Base-by-base conservation (phyloP, 2,113 vertebrate species). In the Aldabrachelys gigantea region DNA sequence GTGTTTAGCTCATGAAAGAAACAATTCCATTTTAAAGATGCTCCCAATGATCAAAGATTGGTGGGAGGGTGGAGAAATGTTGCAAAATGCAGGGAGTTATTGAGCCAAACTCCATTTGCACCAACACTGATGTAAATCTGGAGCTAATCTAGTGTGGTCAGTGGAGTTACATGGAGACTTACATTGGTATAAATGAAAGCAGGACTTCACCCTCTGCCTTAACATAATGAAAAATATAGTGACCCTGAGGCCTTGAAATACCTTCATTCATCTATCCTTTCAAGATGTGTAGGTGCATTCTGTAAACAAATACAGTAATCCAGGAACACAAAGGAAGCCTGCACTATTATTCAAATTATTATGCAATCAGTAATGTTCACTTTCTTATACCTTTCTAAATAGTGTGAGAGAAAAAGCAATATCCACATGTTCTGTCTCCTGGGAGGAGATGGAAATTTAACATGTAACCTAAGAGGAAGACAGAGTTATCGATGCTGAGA, bases 401-500 rank as follows among this genome's bases (percentile, higher is more conserved):
- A 97, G 82, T 5, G 84, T 12, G 76, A 94, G 78, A 94, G 89
- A 80, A 96, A 94, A 84, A 90, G 89, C 95, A 90, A 93, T 95
- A 92, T 87, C 95, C 84, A 41, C 76, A 76, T 50, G 13, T 0
- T 1, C 35, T 0, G 4, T 91, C 96, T 96, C 96, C 89, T 54
- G 96, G 93, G 97, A 97, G 84, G 79, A 87, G 93, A 82, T 44
- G 95, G 95, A 96, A 96, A 92, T 97, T 96, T 97, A 96, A 91
- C 75, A 69, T 0, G 0, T 62, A 95, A 96, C 35, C 94, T 95
- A 85, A 96, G 90, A 89, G 92, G 92, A 81, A 94, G 93, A 93
- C 87, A 94, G 89, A 94, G 92, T 94, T 97, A 94, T 89, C 95
- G 88, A 89, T 78, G 57, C 89, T 1, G 0, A 3, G 17, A 91